Base-by-base conservation (phyloP, 1,140 invertebrate genomes). In the Heliconius hermathena region DNA sequence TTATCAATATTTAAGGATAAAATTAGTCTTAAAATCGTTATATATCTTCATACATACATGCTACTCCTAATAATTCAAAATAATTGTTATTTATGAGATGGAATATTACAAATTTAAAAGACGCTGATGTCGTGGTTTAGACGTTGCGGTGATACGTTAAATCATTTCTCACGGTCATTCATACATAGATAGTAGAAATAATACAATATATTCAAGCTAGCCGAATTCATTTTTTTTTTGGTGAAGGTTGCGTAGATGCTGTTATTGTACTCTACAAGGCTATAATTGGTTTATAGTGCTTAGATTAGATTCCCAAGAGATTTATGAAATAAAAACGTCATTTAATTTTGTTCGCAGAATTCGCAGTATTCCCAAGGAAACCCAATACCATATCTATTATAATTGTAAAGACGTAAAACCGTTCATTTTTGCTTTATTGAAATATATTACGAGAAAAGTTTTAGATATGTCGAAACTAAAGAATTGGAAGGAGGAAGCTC, bases 401-500 rank as follows among this genome's bases (percentile, higher is more conserved):
- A 49, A 6, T 5, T 36, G 9, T 20, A 3, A 52, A 71, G 46
- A 71, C 26, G 70, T n/a, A 46, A 76, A n/a, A 60, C n/a, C 11
- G 3, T 29, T 60, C 3, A 60, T 22, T 26, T n/a, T 60, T 60
- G 8, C n/a, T 26, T 29, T 29, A 29, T 5, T 66, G 1, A 11
- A 26, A 29, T 66, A 66, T 13, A 26, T 66, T 52, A 29, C 11
- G n/a, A 66, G 26, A 66, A 66, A 26, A 71, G 22, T 9, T 26
- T 60, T 46, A 79, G 81, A 74, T 78, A 85, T 85, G 82, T 80
- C 82, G 74, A 84, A 79, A 88, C 81, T 88, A 84, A 85, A 80
- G 83, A 87, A 80, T 72, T 87, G 85, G 87, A 87, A 81, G 73
- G 77, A 88, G 74, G 85, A 86, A 71, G 83, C 84, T 4, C 85